Percentiles rank a stretch among this genome's conserved stretches.
phyloP scores from a whole-genome alignment of 2,113 vertebrate species.

The Triplophysa siluroides region DNA sequence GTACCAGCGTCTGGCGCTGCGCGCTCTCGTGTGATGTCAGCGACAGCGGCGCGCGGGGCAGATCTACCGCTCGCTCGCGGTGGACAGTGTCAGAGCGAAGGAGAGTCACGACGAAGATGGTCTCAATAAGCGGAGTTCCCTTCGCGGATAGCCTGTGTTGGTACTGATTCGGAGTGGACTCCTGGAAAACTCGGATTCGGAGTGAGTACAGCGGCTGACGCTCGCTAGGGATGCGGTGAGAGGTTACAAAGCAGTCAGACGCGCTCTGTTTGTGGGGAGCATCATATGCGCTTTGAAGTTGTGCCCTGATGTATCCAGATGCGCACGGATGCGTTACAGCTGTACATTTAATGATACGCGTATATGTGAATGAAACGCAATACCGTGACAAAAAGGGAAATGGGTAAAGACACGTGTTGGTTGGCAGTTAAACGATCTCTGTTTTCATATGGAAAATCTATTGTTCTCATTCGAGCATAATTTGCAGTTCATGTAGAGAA shows the following conservation, averaged over 20 bases:
- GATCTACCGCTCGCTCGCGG: conserved; percentile 18
- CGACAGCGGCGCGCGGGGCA: conserved; percentile 25
- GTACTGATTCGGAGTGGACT: conserved; percentile 40
- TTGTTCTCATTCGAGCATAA: conserved; percentile 15
- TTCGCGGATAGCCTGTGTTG: conserved; percentile 44
- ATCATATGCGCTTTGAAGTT: conserved; percentile 35
- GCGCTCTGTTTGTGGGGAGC: not conserved
- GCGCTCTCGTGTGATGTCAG: conserved; percentile 26
- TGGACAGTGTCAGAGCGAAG: conserved; percentile 38
- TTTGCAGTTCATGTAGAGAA: not conserved
- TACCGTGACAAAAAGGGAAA: not conserved
- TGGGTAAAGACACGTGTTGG: conserved; percentile 6
- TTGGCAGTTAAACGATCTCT: not conserved
- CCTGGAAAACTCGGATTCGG: conserved; percentile 33
- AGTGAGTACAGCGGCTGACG: conserved; percentile 37
- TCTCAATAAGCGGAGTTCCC: conserved; percentile 43
- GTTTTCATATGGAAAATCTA: not conserved
- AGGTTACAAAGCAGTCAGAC: conserved; percentile 3
- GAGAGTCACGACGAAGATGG: conserved; percentile 50
- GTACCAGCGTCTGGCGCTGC: not conserved
- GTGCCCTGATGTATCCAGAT: conserved; percentile 12
- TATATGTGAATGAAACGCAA: not conserved
- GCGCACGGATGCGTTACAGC: conserved; percentile 2
- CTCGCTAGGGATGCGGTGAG: not conserved
- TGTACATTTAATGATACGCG: not conserved